A percentile compares a stretch with the other conserved stretches of the same genome.
Conservation (phyloP, 2,797 vertebrate species). For the Poecile montanus region DNA sequence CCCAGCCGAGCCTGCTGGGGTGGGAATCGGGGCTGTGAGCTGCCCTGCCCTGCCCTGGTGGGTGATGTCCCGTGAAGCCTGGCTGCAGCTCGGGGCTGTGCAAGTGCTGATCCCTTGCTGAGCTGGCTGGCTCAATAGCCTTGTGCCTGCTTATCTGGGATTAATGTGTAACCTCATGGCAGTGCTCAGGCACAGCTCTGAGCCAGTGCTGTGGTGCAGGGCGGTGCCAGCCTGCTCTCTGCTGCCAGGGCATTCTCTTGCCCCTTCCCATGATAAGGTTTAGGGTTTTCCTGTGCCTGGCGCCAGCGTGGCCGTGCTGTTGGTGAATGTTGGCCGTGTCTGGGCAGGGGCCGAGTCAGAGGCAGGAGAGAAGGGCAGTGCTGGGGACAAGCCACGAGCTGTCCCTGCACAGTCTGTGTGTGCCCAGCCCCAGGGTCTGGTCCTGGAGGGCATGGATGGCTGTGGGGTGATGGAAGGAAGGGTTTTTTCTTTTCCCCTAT, state of each 20-base stretch:
- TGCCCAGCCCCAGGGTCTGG: neutral
- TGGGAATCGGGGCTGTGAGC: neutral
- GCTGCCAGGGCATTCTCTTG: neutral
- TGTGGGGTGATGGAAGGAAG: neutral
- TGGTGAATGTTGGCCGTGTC: neutral
- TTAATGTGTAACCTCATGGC: conserved; percentile 70
- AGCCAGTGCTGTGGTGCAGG: neutral
- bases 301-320: rapidly evolving
- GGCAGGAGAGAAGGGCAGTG: neutral
- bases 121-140: conserved; percentile 22
- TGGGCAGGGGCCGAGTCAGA: neutral
- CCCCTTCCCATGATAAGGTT: neutral
- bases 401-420: neutral
- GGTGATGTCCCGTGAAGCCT: neutral
- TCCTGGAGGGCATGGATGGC: rapidly evolving
- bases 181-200: neutral
- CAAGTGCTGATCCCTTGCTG: conserved; percentile 31
- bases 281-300: neutral
- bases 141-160: conserved; percentile 63
- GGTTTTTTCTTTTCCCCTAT: neutral
- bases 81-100: neutral
- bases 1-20: neutral
- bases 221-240: neutral
- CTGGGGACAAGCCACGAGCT: rapidly evolving
- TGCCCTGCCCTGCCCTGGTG: rapidly evolving